A percentile compares a stretch with the other conserved stretches of the same genome.
Conservation (phyloP, 2,888 invertebrate genomes). For the Ochlodes sylvanus region DNA sequence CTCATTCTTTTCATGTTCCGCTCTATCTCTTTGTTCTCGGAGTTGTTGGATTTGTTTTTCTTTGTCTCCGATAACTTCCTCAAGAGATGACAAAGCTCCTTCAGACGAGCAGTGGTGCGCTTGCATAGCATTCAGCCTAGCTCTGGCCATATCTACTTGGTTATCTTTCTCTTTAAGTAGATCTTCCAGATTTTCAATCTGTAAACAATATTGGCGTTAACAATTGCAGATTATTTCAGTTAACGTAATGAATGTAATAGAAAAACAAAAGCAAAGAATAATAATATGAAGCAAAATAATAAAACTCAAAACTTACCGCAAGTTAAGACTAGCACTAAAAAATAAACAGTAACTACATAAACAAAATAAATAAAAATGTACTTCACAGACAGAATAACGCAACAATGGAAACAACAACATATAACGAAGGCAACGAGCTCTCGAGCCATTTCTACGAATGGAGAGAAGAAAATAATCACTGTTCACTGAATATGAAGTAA, state of each 20-base stretch:
- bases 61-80: slow-evolving; percentile 98
- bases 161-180: slow-evolving; percentile 98
- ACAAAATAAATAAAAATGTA: slow-evolving; percentile 40
- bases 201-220: slow-evolving; percentile 51
- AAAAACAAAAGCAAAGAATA: slow-evolving; percentile 41
- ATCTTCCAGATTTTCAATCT: slow-evolving; percentile 99
- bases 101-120: slow-evolving; percentile 97
- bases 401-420: slow-evolving; percentile 43
- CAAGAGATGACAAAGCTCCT: slow-evolving; percentile 95
- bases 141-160: slow-evolving; percentile 97
- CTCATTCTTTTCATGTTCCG: slow-evolving; percentile 98
- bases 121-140: slow-evolving; percentile 95
- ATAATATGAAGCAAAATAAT: slow-evolving; percentile 41
- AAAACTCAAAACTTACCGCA: slow-evolving; percentile 46
- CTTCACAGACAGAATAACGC: slow-evolving; percentile 37
- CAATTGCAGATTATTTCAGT: neutral
- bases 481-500: slow-evolving; percentile 30
- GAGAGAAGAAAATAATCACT: slow-evolving; percentile 35
- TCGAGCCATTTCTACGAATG: slow-evolving; percentile 34
- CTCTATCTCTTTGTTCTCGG: slow-evolving; percentile 96
- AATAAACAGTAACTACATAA: slow-evolving; percentile 38
- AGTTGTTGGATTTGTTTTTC: slow-evolving; percentile 98
- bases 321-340: slow-evolving; percentile 42
- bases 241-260: neutral
- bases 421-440: slow-evolving; percentile 38